Conservation (phyloP, 2,888 invertebrate genomes). For the Drosophila hamatofila region DNA sequence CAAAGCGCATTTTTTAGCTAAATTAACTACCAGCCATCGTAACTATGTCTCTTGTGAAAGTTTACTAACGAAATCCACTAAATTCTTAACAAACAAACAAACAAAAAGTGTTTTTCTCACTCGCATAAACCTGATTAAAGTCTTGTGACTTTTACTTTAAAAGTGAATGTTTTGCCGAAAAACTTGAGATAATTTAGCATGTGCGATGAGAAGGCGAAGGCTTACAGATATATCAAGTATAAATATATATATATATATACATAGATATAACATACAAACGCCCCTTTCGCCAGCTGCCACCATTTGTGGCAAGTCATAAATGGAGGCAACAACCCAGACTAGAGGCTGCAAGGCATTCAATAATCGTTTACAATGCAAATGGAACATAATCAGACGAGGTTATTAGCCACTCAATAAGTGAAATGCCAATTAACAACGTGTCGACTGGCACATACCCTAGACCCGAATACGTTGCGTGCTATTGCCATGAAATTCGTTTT, state of each 20-base stretch:
- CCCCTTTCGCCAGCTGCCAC: constrained; percentile 22
- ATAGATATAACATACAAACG: neutral
- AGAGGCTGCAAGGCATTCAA: constrained; percentile 24
- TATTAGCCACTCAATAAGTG: constrained; percentile 56
- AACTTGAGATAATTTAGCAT: constrained; percentile 22
- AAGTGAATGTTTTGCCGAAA: constrained; percentile 48
- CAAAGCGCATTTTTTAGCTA: neutral
- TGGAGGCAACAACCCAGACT: constrained; percentile 45
- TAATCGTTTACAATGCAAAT: constrained; percentile 48
- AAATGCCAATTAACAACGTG: constrained; percentile 45
- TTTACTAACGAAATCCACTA: constrained; percentile 22
- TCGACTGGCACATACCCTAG: constrained; percentile 8
- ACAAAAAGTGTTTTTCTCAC: constrained; percentile 46
- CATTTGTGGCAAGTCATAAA: constrained; percentile 28
- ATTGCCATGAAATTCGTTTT: neutral
- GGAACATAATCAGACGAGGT: constrained; percentile 46
- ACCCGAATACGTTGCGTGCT: neutral
- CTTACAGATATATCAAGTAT: constrained; percentile 9
- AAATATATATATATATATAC: neutral
- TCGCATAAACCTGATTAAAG: constrained; percentile 44
- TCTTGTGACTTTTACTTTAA: constrained; percentile 49
- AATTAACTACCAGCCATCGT: neutral
- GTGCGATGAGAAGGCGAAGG: constrained; percentile 27
- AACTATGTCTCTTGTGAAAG: constrained; percentile 48
- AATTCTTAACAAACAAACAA: constrained; percentile 45